Base-by-base conservation (phyloP, 2,888 invertebrate genomes). In the Drosophila mayaguana region DNA sequence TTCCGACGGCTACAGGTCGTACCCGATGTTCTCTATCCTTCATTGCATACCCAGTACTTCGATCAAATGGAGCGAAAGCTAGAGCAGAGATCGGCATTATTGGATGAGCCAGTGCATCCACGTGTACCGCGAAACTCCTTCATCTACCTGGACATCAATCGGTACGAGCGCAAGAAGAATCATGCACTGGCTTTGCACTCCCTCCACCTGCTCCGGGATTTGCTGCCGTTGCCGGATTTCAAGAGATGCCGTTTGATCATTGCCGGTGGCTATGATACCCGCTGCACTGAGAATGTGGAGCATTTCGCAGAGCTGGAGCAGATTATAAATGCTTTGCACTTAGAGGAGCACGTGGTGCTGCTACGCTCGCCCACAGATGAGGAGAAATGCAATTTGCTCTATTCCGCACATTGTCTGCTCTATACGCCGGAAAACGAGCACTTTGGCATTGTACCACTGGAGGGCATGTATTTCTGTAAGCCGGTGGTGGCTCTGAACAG, bases 371-470 rank as follows among this genome's bases (percentile, higher is more conserved):
- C 98, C 1, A 95, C 95, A 55, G 98, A 99, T 91, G 93, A 94
- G 45, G 95, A 96, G 63, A 99, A 99, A 93, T 94, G 96, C 8
- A 95, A 96, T 16, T 93, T 99, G 22, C 93, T 99, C n/a, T 93
- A 94, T 40, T 93, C 95, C 64, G 96, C 97, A 81, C 94, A 95
- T 62, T 96, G 97, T 75, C 93, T 99, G 22, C 91, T 99, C 25
- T 99, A 99, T 91, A 99, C 99, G 9, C 99, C 99, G 2, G 95
- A 96, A 3, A 97, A 97, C 91, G 99, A 99, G 92, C 99, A 99
- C 93, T 99, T 99, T 94, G 99, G 99, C 7, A 99, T 99, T 87
- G 99, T 99, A 11, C 99, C 99, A 0, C 94, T 99, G 61, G 99
- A 99, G 94, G 98, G 99, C 0, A 99, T 99, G 99, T 97, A 97